Evolutionary conservation across 2,113 vertebrate species (phyloP), one percentile per base, ranked within the genome.

Genomic region (Promerops cafer): DNA sequence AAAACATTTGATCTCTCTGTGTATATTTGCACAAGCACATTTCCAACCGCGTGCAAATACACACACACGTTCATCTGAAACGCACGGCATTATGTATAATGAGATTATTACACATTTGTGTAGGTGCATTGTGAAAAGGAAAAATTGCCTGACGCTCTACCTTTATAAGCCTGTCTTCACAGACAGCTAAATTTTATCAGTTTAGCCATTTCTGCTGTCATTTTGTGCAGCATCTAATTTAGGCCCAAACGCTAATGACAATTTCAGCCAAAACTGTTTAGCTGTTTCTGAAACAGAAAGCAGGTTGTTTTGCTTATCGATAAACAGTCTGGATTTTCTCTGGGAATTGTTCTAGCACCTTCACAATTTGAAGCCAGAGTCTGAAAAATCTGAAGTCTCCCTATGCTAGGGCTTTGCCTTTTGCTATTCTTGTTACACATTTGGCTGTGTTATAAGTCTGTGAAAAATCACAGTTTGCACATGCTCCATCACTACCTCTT

Each of bases 391-490:
- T 66, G 28, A 89, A 81, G 49, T 64, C 52, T 86, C 64, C 56
- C 76, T 44, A 3, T 93, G 24, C 7, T 79, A 60, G 40, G 44
- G 77, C 65, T 96, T 84, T 93, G 96, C 93, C 72, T 96, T 92
- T 97, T 94, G 72, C 93, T 92, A 81, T 96, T 95, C 88, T 94
- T 0, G 53, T 90, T 93, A 68, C 33, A 89, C 83, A 68, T 92
- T 95, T 96, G 95, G 94, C 94, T 94, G 71, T 83, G 74, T 66
- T 96, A 16, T 70, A 96, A 91, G 68, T 69, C 85, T 96, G 94
- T 90, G 93, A 97, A 96, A 97, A 96, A 89, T 97, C 96, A 84
- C 92, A 86, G 94, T 93, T 96, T 97, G 93, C 90, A 97, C 92
- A 94, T 96, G 79, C 65, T 96, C 80, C 80, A 81, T 92, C 94